These are phyloP conservation scores for Eudyptes chrysolophus DNA, from an alignment of 2,113 vertebrate species.

Conservation along the genomic window DNA sequence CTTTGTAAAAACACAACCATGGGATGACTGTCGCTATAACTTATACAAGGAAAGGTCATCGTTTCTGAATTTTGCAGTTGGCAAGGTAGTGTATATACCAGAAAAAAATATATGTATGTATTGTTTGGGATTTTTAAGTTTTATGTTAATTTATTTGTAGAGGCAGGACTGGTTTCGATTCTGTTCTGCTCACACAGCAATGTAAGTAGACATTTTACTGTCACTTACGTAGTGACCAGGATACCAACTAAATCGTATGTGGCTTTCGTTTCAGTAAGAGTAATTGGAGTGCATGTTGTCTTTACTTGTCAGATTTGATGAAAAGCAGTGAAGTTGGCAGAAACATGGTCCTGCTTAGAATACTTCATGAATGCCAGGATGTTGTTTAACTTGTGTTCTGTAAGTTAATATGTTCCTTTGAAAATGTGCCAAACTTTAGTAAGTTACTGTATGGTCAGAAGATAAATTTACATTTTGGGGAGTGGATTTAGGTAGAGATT, in stretches of 20 bases:
- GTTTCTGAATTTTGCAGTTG: neutral
- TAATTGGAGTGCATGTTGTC: neutral
- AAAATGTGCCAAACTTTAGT: constrained; percentile 10
- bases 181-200: neutral
- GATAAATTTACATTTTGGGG: neutral
- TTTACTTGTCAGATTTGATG: constrained; percentile 24
- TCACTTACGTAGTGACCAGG: neutral
- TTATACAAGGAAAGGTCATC: neutral
- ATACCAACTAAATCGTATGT: neutral
- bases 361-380: neutral
- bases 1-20: neutral
- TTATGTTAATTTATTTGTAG: neutral
- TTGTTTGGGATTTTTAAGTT: neutral
- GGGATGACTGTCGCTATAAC: neutral
- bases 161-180: neutral
- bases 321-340: constrained; percentile 49
- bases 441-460: neutral
- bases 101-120: neutral
- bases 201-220: neutral
- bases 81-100: neutral
- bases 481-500: neutral
- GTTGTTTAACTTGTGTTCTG: constrained; percentile 31
- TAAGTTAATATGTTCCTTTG: neutral
- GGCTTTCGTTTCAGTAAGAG: neutral
- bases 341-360: neutral